A percentile compares a stretch with the other conserved stretches of the same genome.
Evolutionary conservation across 1,140 invertebrate genomes (phyloP).

Genomic region (Drosophila suzukii): DNA sequence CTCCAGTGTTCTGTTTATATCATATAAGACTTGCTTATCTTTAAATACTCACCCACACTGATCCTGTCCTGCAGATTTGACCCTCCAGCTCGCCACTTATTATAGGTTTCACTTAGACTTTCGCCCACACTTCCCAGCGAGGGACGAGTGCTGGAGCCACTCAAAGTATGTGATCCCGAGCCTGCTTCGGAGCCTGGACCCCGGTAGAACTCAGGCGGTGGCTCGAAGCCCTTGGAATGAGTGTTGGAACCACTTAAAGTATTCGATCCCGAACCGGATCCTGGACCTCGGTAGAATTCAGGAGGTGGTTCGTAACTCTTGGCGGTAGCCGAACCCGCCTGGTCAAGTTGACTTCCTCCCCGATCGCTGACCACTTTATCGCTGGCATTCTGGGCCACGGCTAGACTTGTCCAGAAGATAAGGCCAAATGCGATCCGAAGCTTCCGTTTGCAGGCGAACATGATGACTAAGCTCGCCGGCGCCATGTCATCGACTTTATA

Average conservation of each 20-base stretch:
- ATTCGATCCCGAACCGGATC: slow-evolving; percentile 15
- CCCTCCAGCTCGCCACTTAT: slow-evolving; percentile 54
- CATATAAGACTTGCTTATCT: not conserved
- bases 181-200: slow-evolving; percentile 48
- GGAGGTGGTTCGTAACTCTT: slow-evolving; percentile 72
- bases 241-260: slow-evolving; percentile 24
- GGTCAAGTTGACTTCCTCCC: slow-evolving; percentile 38
- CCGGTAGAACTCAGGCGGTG: slow-evolving; percentile 55
- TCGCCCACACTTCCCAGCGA: slow-evolving; percentile 58
- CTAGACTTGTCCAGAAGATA: slow-evolving; percentile 26
- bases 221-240: not conserved
- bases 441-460: slow-evolving; percentile 55
- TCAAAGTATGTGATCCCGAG: slow-evolving; percentile 13
- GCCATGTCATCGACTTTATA: slow-evolving; percentile 69
- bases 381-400: slow-evolving; percentile 32
- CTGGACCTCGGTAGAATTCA: slow-evolving; percentile 72
- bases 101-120: slow-evolving; percentile 64
- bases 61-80: slow-evolving; percentile 57
- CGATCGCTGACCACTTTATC: slow-evolving; percentile 2
- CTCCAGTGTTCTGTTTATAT: too few species aligned
- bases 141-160: slow-evolving; percentile 18
- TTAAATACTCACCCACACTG: slow-evolving; percentile 71
- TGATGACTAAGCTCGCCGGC: slow-evolving; percentile 58
- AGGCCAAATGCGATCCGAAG: slow-evolving; percentile 35
- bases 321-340: slow-evolving; percentile 40